Evolutionary conservation across 2,113 vertebrate species (phyloP).

Genomic region (Drymodes brunneopygia): DNA sequence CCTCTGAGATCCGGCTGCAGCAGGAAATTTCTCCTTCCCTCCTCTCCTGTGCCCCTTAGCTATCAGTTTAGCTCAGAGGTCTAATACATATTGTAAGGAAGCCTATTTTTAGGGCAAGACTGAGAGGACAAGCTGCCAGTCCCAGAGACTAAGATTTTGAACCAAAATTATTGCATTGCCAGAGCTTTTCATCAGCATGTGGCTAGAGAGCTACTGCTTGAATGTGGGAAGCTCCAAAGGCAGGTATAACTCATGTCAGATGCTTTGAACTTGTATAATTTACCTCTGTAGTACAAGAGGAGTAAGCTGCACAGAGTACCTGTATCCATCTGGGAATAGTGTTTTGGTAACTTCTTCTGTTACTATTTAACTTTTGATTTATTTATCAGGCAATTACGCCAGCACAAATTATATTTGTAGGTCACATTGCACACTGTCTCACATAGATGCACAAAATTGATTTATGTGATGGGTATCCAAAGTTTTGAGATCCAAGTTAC

Average conservation of each 20-base stretch:
- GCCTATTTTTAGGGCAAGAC: neutral
- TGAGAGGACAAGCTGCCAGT: neutral
- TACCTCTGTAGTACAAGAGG: neutral
- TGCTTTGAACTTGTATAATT: neutral
- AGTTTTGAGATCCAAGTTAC: neutral
- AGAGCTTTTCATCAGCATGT: neutral
- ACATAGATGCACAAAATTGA: neutral
- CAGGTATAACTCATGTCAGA: neutral
- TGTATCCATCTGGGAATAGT: neutral
- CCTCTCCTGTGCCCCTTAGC: neutral
- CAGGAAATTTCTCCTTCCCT: conserved; percentile 31
- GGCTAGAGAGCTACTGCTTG: neutral
- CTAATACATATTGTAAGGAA: neutral
- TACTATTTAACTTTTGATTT: neutral
- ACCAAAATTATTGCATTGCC: neutral
- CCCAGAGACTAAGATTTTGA: neutral
- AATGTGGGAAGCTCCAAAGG: neutral
- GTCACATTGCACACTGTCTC: neutral
- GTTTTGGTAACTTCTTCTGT: neutral
- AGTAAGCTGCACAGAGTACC: neutral
- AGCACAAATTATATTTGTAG: neutral
- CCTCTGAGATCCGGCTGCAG: conserved; percentile 14
- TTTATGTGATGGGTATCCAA: neutral
- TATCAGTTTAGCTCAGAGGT: neutral
- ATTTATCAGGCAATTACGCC: neutral